Conservation (phyloP, 2,888 invertebrate species). For the Bembecia ichneumoniformis region DNA sequence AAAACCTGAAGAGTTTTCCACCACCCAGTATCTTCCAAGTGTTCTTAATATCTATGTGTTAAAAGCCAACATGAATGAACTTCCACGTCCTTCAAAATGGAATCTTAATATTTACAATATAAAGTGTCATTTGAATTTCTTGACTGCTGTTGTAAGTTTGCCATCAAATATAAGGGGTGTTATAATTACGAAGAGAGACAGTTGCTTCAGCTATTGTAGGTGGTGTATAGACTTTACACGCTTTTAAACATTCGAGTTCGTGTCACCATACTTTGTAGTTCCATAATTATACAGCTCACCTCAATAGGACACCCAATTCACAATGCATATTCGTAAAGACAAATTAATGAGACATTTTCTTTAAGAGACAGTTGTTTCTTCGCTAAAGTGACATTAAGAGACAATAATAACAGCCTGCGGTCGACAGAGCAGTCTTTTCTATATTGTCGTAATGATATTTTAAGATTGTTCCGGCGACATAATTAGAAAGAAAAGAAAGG, state of each 20-base stretch:
- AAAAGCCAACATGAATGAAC: conserved; percentile 8
- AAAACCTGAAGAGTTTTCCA: background rate
- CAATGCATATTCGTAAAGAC: conserved; percentile 44
- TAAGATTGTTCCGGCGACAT: background rate
- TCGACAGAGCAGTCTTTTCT: background rate
- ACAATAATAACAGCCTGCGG: background rate
- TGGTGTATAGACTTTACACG: conserved; percentile 55
- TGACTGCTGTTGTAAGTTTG: conserved; percentile 20
- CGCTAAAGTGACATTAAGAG: background rate
- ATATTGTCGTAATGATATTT: background rate
- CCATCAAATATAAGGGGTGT: conserved; percentile 56
- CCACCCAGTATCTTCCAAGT: conserved; percentile 22
- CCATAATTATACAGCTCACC: conserved; percentile 51
- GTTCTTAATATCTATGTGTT: conserved; percentile 28
- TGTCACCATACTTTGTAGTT: conserved; percentile 54
- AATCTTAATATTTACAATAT: conserved; percentile 12
- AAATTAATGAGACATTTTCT: conserved; percentile 21
- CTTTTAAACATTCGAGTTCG: conserved; percentile 61
- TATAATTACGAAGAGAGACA: conserved; percentile 67
- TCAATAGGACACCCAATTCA: conserved; percentile 43
- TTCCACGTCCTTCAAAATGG: background rate
- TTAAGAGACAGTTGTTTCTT: conserved; percentile 6
- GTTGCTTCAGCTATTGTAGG: conserved; percentile 63
- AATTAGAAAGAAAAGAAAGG: too few species aligned
- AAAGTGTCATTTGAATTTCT: conserved; percentile 8